Base-by-base conservation (phyloP, 1,140 invertebrate genomes). In the Drosophila jambulina region DNA sequence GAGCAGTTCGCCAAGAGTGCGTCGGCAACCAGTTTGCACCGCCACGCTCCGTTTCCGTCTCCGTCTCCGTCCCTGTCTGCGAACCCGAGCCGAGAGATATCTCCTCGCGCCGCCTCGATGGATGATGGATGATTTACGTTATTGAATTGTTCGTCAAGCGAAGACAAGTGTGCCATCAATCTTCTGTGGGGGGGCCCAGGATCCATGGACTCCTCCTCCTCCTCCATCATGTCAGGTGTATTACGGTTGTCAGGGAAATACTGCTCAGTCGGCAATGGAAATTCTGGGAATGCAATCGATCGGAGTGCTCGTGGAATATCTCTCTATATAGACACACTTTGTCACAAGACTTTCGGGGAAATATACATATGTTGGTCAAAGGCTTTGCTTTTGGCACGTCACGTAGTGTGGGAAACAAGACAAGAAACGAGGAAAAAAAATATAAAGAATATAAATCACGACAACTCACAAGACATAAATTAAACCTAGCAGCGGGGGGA, bases 11-110 rank as follows among this genome's bases (percentile, higher is more conserved):
- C 74, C 74, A 76, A 75, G 48, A 49, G 72, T 77, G 75, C 71
- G 69, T 29, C 82, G 81, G 61, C 81, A 86, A 87, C 82, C 82
- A 86, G 82, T 85, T 85, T 84, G 70, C 49, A 40, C 43, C 53
- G 43, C 27, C 51, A 58, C 29, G 51, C 51, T 69, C 63, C 34
- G 38, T 43, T 48, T 70, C 17, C 64, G 53, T 49, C 67, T 38
- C 13, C 34, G 42, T 32, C 42, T 23, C 10, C 32, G n/a, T n/a
- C n/a, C n/a, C 19, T 27, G n/a, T 19, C 40, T 43, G 27, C 49
- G 25, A 36, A 7, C 21, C 5, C 42, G 15, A n/a, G 13, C 13
- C 42, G 17, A 40, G 59, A 71, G 56, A 43, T 54, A 60, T 51
- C 58, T 56, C 38, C 61, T 32, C 56, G 43, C 42, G 32, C 23